These are phyloP conservation scores for Saccopteryx leptura DNA, from an alignment of 2,113 vertebrate genomes.

Conservation along the genomic window DNA sequence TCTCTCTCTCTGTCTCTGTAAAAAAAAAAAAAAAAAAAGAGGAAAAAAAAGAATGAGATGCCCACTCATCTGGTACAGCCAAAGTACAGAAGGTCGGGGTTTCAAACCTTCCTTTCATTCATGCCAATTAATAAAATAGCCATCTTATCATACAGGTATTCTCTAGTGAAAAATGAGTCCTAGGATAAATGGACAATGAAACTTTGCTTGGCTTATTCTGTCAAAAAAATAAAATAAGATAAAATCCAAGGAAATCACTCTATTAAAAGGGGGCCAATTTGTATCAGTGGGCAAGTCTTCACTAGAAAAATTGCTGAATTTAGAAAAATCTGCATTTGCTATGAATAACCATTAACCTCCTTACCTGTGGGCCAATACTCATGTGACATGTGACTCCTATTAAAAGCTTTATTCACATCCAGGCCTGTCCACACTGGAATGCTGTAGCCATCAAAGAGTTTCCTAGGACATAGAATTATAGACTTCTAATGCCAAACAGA, in stretches of 20 bases:
- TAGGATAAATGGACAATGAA: conserved; percentile 70
- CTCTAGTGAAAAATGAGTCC: conserved; percentile 49
- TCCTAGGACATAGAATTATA: conserved; percentile 56
- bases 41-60: not conserved
- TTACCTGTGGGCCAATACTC: conserved; percentile 14
- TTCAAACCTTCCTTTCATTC: not conserved
- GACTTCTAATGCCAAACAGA: conserved; percentile 3
- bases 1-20: too few relatives aligned
- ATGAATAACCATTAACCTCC: conserved; percentile 52
- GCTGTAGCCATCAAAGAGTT: conserved; percentile 59
- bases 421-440: conserved; percentile 76
- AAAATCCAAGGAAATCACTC: conserved; percentile 63
- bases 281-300: conserved; percentile 72
- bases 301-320: conserved; percentile 72
- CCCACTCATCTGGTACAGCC: not conserved
- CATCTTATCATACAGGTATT: conserved; percentile 55
- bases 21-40: too few relatives aligned
- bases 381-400: conserved; percentile 53
- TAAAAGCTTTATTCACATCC: conserved; percentile 67
- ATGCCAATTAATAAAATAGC: conserved; percentile 40
- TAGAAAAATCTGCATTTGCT: conserved; percentile 66
- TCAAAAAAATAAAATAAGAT: not conserved
- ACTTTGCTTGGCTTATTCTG: conserved; percentile 60
- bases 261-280: conserved; percentile 64
- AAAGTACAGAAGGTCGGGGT: not conserved